A percentile compares a stretch with the other conserved stretches of the same genome.
Conservation (phyloP, 2,113 vertebrate species). For the Dromas ardeola region DNA sequence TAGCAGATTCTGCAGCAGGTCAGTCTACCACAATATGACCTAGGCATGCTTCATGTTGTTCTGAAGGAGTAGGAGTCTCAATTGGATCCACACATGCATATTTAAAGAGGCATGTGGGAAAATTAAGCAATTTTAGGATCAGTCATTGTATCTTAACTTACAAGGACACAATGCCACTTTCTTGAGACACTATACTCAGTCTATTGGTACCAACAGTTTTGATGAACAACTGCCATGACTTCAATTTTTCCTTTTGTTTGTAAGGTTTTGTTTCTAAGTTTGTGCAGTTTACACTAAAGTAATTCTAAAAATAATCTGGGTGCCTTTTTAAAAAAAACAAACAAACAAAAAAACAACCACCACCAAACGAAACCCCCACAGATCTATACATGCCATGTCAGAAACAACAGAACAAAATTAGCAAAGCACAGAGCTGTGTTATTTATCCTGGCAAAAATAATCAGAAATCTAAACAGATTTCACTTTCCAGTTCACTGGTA, state of each 20-base stretch:
- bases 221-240: not conserved
- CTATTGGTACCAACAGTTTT: not conserved
- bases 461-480: not conserved
- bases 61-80: not conserved
- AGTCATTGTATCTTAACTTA: not conserved
- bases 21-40: not conserved
- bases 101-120: not conserved
- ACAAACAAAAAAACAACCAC: not conserved
- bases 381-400: not conserved
- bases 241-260: not conserved
- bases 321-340: not conserved
- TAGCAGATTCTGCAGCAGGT: not conserved
- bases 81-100: not conserved
- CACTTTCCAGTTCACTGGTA: not conserved
- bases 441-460: not conserved
- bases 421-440: not conserved
- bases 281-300: not conserved
- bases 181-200: not conserved
- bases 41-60: fast-evolving
- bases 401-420: not conserved
- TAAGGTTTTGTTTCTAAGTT: not conserved
- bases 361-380: not conserved
- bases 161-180: not conserved
- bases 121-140: not conserved
- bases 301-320: not conserved